Conservation (phyloP, 2,113 vertebrate species). For the Megalops atlanticus region DNA sequence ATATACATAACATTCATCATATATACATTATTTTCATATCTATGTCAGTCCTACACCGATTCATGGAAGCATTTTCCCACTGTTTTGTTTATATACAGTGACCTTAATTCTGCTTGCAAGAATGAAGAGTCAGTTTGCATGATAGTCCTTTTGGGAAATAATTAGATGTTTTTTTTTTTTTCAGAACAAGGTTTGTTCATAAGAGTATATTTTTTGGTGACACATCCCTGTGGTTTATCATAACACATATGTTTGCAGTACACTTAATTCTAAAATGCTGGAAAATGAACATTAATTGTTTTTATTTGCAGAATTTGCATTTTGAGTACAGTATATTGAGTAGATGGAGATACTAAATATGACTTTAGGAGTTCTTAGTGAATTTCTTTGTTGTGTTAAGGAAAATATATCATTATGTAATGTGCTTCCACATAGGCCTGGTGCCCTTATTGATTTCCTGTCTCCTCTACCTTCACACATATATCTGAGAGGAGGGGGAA, state of each 20-base stretch:
- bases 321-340: background rate
- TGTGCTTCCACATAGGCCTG: conserved; percentile 25
- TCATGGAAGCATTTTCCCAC: no score
- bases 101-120: conserved; percentile 21
- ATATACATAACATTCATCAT: no score
- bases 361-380: background rate
- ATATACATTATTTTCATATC: no score
- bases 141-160: no score
- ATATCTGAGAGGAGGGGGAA: conserved; percentile 5
- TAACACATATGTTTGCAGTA: background rate
- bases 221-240: background rate
- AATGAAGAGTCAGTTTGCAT: conserved; percentile 32
- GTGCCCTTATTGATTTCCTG: conserved; percentile 37
- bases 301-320: background rate
- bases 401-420: conserved; percentile 42
- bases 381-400: conserved; percentile 11
- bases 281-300: no score
- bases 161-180: background rate
- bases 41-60: no score
- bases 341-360: background rate
- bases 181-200: background rate
- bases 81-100: no score
- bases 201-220: background rate
- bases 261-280: background rate
- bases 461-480: conserved; percentile 2